These are phyloP conservation scores for Drosophila ercepeae DNA, from an alignment of 1,140 invertebrate species.

Conservation along the genomic window DNA sequence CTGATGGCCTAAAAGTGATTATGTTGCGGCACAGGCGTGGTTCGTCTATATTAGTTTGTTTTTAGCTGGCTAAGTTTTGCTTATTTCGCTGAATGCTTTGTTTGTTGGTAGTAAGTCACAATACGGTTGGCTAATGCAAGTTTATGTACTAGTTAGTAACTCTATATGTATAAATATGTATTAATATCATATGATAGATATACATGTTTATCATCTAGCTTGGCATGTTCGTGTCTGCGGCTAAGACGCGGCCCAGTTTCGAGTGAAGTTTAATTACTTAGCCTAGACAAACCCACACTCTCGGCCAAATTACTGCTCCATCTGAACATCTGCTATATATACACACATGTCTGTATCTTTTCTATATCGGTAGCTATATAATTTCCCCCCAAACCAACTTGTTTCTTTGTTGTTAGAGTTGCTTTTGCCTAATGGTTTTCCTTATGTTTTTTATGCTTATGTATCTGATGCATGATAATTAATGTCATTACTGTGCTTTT, in stretches of 20 bases:
- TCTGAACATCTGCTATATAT: background rate
- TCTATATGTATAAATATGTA: conserved; percentile 34
- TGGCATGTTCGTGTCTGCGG: conserved; percentile 34
- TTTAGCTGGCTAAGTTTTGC: conserved; percentile 40
- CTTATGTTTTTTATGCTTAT: conserved; percentile 10
- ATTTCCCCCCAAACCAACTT: conserved; percentile 11
- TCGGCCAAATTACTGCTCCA: conserved; percentile 16
- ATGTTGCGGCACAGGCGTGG: conserved; percentile 58
- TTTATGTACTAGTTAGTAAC: conserved; percentile 47
- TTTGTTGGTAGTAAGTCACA: conserved; percentile 69
- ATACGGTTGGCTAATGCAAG: conserved; percentile 77
- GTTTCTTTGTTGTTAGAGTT: conserved; percentile 39
- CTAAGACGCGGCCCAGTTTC: conserved; percentile 43
- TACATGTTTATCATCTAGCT: conserved; percentile 18
- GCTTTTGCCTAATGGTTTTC: conserved; percentile 37
- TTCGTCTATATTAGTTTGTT: conserved; percentile 45
- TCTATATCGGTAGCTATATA: conserved; percentile 9
- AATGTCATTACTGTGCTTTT: conserved; percentile 20
- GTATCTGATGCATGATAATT: conserved; percentile 15
- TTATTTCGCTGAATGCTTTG: conserved; percentile 22
- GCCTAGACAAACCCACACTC: conserved; percentile 15
- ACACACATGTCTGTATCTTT: conserved; percentile 16
- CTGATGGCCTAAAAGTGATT: conserved; percentile 69
- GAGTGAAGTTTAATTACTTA: conserved; percentile 48
- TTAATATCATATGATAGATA: conserved; percentile 30